Evolutionary conservation across 2,113 vertebrate genomes (phyloP).

Genomic region (Ascaphus truei): DNA sequence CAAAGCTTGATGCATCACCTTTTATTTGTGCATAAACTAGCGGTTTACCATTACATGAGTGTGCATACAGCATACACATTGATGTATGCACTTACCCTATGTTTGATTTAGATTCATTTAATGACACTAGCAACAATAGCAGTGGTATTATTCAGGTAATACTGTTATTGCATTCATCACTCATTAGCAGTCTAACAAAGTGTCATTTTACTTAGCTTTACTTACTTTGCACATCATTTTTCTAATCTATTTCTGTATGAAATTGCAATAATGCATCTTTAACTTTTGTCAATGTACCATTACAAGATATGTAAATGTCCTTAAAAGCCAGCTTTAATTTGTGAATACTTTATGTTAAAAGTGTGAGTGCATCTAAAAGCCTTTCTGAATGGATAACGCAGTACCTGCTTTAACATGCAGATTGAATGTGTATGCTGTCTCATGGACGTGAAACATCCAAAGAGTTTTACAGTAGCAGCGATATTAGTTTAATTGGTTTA

Average conservation of each 20-base stretch:
- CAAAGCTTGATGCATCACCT: neutral
- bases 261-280: constrained; percentile 81
- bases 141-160: constrained; percentile 45
- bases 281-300: constrained; percentile 80
- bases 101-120: constrained; percentile 35
- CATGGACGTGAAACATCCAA: neutral
- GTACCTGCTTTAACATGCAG: constrained; percentile 72
- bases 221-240: constrained; percentile 70
- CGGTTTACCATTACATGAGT: constrained; percentile 4
- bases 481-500: neutral
- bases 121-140: constrained; percentile 32
- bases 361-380: constrained; percentile 80
- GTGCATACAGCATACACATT: neutral
- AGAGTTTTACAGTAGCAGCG: neutral
- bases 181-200: constrained; percentile 60
- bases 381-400: constrained; percentile 73
- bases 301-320: constrained; percentile 84
- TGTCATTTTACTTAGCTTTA: constrained; percentile 62
- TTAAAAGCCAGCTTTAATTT: constrained; percentile 82
- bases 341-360: constrained; percentile 79
- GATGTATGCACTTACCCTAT: constrained; percentile 29
- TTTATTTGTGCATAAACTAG: constrained; percentile 14
- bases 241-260: constrained; percentile 81
- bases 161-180: constrained; percentile 71
- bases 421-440: constrained; percentile 35